A percentile compares a stretch with the other conserved stretches of the same genome.
Conservation (phyloP, 23 tunicate species). For the Pegea sp. region DNA sequence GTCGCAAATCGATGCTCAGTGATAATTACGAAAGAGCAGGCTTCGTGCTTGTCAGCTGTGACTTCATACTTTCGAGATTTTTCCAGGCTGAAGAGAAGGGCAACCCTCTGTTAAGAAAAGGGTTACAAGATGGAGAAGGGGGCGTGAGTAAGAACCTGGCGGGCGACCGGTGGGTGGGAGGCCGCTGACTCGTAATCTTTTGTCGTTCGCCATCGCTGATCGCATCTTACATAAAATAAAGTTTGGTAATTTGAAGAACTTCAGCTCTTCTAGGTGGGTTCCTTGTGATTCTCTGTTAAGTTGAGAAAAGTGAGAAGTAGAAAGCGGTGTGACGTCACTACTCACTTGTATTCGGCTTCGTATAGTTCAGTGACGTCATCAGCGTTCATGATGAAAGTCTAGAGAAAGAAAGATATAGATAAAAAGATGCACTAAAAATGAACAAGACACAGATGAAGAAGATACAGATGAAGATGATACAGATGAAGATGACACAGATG, state of each 20-base stretch:
- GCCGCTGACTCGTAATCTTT: conserved; percentile 8
- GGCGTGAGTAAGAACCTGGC: too few relatives aligned
- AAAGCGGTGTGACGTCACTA: background rate
- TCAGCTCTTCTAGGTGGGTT: conserved; percentile 51
- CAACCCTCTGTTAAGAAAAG: too few relatives aligned
- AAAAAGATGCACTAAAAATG: background rate
- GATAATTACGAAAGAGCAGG: too few relatives aligned
- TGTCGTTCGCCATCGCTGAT: conserved; percentile 31
- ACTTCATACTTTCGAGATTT: too few relatives aligned
- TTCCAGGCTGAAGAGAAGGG: too few relatives aligned
- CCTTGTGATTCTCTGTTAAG: conserved; percentile 61
- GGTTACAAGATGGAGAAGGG: too few relatives aligned
- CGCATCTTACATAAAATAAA: conserved; percentile 67
- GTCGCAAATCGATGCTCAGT: too few relatives aligned
- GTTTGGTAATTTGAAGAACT: conserved; percentile 66
- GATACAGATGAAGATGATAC: background rate
- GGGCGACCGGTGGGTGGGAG: background rate
- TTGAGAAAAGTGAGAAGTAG: background rate
- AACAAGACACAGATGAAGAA: background rate
- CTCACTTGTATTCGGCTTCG: conserved; percentile 76
- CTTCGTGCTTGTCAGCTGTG: too few relatives aligned
- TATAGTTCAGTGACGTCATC: conserved; percentile 52
- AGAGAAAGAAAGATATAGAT: background rate
- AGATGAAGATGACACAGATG: background rate
- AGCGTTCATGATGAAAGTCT: conserved; percentile 82